Evolutionary conservation across 2,888 invertebrate species (phyloP), one percentile per base, ranked within the genome.

Genomic region (Drosophila mettleri): DNA sequence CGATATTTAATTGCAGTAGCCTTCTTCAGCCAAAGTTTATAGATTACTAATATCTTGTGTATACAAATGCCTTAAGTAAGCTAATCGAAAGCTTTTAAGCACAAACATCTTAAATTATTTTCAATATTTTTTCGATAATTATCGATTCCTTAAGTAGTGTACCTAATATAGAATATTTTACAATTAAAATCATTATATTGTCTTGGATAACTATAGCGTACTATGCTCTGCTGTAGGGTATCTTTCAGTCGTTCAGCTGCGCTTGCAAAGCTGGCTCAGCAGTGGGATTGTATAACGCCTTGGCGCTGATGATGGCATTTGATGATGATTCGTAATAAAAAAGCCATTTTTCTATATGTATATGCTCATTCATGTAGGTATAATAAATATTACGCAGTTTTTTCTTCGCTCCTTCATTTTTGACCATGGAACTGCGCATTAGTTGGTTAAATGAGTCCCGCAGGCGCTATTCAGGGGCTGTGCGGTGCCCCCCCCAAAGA

Each of bases 301-400:
- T 46, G 41, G 33, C 45, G 39, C 43, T 33, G 48, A 39, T 57
- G 59, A 54, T 57, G 64, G 33, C 33, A 31, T 24, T 60, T 60
- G 59, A 66, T 74, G 77, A 66, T 72, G 76, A 74, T 53, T 54
- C 59, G 79, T 72, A 80, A 74, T 87, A 87, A 74, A 84, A 80
- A 87, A 86, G 57, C 74, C 68, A 86, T 88, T 86, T 71, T 65
- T 62, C 46, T 55, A 72, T 51, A 38, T 7, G 39, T 43, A 36
- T 39, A 20, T 34, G 33, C 29, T 34, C 27, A 14, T 38, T 16
- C 18, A 18, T 51, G 24, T 38, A 18, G 52, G 52, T 38, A 59
- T 63, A 51, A 52, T 52, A 52, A 49, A 38, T 49, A 38, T 34
- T 57, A 53, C 74, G 69, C 76, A 79, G 76, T 74, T 75, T 14